phyloP scores from a whole-genome alignment of 2,797 vertebrate species.

The Remorina albescens region DNA sequence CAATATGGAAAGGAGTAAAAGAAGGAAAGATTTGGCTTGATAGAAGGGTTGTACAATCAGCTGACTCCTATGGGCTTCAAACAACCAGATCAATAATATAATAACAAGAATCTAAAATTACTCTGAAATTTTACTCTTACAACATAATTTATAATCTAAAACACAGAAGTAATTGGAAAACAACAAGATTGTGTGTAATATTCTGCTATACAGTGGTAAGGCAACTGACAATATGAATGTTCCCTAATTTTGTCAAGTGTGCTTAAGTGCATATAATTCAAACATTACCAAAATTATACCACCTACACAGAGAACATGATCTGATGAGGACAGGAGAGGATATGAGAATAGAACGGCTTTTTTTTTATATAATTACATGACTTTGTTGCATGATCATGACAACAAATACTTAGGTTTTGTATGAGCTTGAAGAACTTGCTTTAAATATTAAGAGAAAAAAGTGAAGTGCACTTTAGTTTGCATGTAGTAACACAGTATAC shows the following conservation, averaged over 20 bases:
- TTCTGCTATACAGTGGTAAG: background rate
- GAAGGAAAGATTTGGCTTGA: slow-evolving; percentile 38
- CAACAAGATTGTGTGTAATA: slow-evolving; percentile 3
- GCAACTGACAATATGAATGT: background rate
- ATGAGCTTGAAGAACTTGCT: slow-evolving; percentile 21
- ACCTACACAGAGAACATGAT: background rate
- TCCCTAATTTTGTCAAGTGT: background rate
- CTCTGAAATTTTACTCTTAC: no score
- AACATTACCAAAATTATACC: background rate
- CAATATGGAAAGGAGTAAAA: slow-evolving; percentile 40
- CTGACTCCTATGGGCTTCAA: slow-evolving; percentile 5
- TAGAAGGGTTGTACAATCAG: slow-evolving; percentile 35
- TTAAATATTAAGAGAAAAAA: slow-evolving; percentile 18
- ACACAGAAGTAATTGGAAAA: slow-evolving; percentile 3
- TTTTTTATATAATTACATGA: background rate
- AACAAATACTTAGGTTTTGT: slow-evolving; percentile 13
- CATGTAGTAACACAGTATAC: slow-evolving; percentile 34
- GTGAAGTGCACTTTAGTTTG: slow-evolving; percentile 37
- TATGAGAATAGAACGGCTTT: background rate
- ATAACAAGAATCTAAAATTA: background rate
- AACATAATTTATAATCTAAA: slow-evolving; percentile 1
- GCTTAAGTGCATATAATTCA: background rate
- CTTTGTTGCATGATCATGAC: slow-evolving; percentile 28
- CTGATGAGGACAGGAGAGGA: background rate
- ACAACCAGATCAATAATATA: slow-evolving; percentile 2